Evolutionary conservation across 2,113 vertebrate species (phyloP).

Genomic region (Rousettus leschenaultii): DNA sequence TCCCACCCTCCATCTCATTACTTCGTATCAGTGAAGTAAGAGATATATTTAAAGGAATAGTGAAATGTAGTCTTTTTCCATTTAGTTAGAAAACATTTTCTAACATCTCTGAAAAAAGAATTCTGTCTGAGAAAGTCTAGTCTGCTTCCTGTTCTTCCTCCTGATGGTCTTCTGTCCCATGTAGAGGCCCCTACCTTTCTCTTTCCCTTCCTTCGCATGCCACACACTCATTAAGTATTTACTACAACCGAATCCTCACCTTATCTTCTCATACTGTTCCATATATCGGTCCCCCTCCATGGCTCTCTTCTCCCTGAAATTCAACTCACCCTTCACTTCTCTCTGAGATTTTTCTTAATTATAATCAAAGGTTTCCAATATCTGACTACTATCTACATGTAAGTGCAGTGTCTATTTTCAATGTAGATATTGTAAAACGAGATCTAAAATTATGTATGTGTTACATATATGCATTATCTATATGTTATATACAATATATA

Average conservation of each 20-base stretch:
- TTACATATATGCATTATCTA: neutral
- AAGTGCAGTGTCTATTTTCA: neutral
- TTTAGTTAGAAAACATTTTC: neutral
- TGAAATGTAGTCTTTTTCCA: neutral
- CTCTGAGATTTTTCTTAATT: neutral
- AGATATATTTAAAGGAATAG: neutral
- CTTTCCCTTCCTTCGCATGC: neutral
- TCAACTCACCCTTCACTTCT: neutral
- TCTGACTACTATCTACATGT: neutral
- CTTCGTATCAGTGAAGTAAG: neutral
- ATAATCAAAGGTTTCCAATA: neutral
- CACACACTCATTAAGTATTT: neutral
- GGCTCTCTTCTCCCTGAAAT: neutral
- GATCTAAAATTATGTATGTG: neutral
- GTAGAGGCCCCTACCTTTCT: neutral
- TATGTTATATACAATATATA: neutral
- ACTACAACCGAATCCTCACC: fast-evolving
- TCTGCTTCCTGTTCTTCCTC: neutral
- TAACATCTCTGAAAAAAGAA: neutral
- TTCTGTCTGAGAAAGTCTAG: neutral
- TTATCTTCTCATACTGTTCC: neutral
- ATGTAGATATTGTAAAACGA: neutral
- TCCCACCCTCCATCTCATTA: neutral
- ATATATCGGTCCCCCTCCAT: neutral
- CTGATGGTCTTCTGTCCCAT: neutral